A percentile compares a stretch with the other conserved stretches of the same genome.
phyloP scores from a whole-genome alignment of 2,888 invertebrate genomes.

The Drosophila mimetica region DNA sequence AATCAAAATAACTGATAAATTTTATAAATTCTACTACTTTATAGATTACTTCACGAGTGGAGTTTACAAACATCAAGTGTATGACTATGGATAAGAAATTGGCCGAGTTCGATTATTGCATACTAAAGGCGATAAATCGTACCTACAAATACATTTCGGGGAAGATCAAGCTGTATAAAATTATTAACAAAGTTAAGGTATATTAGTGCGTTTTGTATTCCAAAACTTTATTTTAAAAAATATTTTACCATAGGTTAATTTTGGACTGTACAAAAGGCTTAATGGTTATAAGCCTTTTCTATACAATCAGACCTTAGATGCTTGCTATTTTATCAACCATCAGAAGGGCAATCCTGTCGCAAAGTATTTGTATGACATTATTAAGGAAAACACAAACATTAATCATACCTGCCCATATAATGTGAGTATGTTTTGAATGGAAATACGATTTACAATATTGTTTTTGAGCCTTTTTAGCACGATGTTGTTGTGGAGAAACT shows the following conservation, averaged over 20 bases:
- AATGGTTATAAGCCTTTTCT: constrained; percentile 1
- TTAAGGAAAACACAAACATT: neutral
- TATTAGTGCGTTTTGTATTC: fast-evolving
- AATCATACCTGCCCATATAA: constrained; percentile 9
- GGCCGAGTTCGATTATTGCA: neutral
- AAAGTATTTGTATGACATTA: neutral
- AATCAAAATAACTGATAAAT: too few species aligned
- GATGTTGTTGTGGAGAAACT: constrained; percentile 1
- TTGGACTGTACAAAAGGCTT: neutral
- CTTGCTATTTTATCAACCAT: neutral
- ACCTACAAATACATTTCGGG: neutral
- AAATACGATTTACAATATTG: too few species aligned
- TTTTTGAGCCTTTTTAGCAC: neutral
- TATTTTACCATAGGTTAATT: neutral
- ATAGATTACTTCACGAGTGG: neutral
- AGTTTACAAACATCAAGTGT: constrained; percentile 5
- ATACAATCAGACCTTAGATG: neutral
- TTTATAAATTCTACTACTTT: neutral
- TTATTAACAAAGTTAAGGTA: neutral
- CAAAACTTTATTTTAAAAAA: too few species aligned
- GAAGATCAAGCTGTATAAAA: neutral
- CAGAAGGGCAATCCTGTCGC: constrained; percentile 1
- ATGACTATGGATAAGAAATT: neutral
- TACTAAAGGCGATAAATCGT: neutral
- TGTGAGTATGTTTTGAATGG: constrained; percentile 1